phyloP scores from a whole-genome alignment of 1,140 invertebrate species.

The Philopotamus ludificatus region DNA sequence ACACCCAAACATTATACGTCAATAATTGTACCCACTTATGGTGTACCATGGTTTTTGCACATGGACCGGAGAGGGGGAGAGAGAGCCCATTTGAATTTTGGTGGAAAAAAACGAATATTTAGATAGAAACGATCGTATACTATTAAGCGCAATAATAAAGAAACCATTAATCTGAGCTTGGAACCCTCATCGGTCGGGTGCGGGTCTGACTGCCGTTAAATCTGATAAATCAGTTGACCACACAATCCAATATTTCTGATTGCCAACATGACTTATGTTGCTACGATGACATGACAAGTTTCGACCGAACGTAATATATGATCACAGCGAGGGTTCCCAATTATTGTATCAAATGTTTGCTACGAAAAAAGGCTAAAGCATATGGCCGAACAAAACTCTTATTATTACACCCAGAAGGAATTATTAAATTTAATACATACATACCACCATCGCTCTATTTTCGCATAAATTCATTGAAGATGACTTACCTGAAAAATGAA shows the following conservation, averaged over 20 bases:
- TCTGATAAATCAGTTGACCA: conserved; percentile 28
- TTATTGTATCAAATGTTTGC: not conserved
- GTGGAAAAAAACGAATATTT: not conserved
- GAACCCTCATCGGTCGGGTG: not conserved
- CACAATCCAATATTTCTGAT: conserved; percentile 30
- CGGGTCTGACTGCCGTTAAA: not conserved
- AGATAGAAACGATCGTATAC: not conserved
- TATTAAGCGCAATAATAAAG: conserved; percentile 10
- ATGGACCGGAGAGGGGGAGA: not conserved
- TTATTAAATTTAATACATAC: no score
- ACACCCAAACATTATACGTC: conserved; percentile 15
- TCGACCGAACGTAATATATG: not conserved
- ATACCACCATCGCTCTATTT: no score
- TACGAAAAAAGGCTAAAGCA: no score
- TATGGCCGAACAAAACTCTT: no score
- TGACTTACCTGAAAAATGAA: no score
- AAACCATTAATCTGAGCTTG: conserved; percentile 5
- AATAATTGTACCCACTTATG: conserved; percentile 4
- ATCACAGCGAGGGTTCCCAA: not conserved
- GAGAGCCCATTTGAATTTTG: not conserved
- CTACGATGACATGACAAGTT: conserved; percentile 20
- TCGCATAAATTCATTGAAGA: no score
- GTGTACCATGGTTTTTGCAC: not conserved
- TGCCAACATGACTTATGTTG: conserved; percentile 22
- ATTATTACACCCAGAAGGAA: no score